Base-by-base conservation (phyloP, 2,797 vertebrate species). In the Glyptemys insculpta region DNA sequence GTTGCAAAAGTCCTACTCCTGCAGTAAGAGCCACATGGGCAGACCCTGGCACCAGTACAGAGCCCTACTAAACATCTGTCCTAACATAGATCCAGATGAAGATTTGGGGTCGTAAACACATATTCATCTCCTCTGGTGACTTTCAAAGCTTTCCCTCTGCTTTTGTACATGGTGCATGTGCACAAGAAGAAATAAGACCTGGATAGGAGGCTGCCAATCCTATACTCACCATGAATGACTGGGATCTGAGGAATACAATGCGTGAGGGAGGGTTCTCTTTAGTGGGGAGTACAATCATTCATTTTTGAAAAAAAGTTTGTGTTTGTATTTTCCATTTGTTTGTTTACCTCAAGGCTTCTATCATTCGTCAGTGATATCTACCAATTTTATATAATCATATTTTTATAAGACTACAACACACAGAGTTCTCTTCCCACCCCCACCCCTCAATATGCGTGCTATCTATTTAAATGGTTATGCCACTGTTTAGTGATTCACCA, bases 401-500 rank as follows among this genome's bases (percentile, higher is more conserved):
- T 91, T 88, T 80, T 81, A 72, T 79, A 50, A 85, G 3, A 50
- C 11, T 1, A 56, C 47, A 85, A 57, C 2, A 49, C 11, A 85
- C 49, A 85, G 54, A n/a, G 0, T 1, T 31, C 15, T 62, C 80
- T 84, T 79, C 80, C 5, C 6, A 87, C 62, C 10, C 1, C 1
- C 72, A 65, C 27, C 57, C 52, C 16, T 27, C 16, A 50, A 4
- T 80, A 18, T 53, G 3, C 50, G 85, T n/a, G 65, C 12, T 9
- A 1, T 25, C 4, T 90, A 88, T 80, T 93, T 91, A 15, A 81
- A 8, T 85, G 5, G 3, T 12, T 80, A 29, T 23, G 52, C 41
- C 59, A 21, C 2, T 9, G 83, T 92, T 86, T 79, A 87, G 23
- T 85, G 52, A 83, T 83, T 95, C 52, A 81, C 59, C 31, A 87